These are phyloP conservation scores for Argyresthia albistria DNA, from an alignment of 2,888 invertebrate genomes.

Conservation along the genomic window DNA sequence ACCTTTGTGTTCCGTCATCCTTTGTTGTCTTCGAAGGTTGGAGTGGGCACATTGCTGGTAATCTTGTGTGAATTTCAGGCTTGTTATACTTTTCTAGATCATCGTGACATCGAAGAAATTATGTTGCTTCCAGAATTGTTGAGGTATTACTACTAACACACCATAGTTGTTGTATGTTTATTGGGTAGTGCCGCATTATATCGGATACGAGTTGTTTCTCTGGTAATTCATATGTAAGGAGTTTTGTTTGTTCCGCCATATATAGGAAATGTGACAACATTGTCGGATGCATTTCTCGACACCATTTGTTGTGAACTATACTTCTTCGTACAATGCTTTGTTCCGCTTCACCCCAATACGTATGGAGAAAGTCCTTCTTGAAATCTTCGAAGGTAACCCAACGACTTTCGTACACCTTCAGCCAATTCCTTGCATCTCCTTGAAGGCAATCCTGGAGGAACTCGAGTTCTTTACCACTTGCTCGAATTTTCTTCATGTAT, in stretches of 20 bases:
- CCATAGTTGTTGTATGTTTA: neutral
- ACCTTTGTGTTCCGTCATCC: too few species aligned
- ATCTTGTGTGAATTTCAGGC: neutral
- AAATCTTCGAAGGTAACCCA: neutral
- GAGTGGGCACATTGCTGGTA: neutral
- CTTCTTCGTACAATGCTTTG: neutral
- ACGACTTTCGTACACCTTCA: neutral
- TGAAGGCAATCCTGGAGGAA: neutral
- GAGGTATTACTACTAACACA: neutral
- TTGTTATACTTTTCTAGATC: neutral
- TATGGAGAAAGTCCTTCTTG: neutral
- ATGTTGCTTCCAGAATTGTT: neutral
- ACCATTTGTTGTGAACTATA: neutral
- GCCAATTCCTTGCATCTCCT: conserved; percentile 3
- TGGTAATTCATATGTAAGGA: neutral
- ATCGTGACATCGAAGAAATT: neutral
- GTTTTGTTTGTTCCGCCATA: neutral
- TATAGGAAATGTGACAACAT: neutral
- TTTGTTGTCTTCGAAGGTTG: neutral
- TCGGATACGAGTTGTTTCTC: neutral
- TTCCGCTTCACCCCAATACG: conserved; percentile 1
- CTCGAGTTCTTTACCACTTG: neutral
- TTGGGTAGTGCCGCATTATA: conserved; percentile 1
- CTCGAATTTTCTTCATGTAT: neutral
- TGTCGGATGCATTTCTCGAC: neutral